Conservation (phyloP, 1,140 invertebrate genomes). For the Leptinotarsa undecemlineata region DNA sequence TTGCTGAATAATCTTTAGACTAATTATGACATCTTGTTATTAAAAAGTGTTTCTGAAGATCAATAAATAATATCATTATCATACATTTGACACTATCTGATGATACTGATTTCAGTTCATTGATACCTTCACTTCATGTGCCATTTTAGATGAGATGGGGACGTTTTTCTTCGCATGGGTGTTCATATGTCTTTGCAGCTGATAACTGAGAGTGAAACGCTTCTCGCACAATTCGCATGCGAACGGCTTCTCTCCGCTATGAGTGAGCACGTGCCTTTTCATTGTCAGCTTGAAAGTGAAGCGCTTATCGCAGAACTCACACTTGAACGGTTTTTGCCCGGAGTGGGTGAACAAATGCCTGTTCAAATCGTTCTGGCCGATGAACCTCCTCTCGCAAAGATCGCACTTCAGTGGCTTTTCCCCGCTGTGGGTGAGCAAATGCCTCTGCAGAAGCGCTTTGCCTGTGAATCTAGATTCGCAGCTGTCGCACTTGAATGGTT, state of each 20-base stretch:
- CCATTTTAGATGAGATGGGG: too few relatives aligned
- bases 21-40: too few relatives aligned
- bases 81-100: too few relatives aligned
- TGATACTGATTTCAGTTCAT: too few relatives aligned
- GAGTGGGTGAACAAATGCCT: conserved; percentile 51
- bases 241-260: conserved; percentile 29
- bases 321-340: conserved; percentile 48
- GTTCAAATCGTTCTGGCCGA: conserved; percentile 53
- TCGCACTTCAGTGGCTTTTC: conserved; percentile 59
- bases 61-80: too few relatives aligned
- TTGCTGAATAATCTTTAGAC: too few relatives aligned
- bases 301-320: conserved; percentile 53
- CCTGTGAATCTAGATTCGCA: neutral
- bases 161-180: too few relatives aligned
- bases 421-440: conserved; percentile 51
- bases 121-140: too few relatives aligned
- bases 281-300: conserved; percentile 55
- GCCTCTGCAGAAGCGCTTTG: neutral
- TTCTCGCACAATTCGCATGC: conserved; percentile 35
- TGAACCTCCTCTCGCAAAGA: conserved; percentile 61
- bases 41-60: too few relatives aligned
- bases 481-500: neutral
- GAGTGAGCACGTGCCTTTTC: conserved; percentile 25
- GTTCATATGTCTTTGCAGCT: too few relatives aligned
- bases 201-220: conserved; percentile 30